These are phyloP conservation scores for Odontomyia ornata DNA, from an alignment of 2,888 invertebrate genomes.

Conservation along the genomic window DNA sequence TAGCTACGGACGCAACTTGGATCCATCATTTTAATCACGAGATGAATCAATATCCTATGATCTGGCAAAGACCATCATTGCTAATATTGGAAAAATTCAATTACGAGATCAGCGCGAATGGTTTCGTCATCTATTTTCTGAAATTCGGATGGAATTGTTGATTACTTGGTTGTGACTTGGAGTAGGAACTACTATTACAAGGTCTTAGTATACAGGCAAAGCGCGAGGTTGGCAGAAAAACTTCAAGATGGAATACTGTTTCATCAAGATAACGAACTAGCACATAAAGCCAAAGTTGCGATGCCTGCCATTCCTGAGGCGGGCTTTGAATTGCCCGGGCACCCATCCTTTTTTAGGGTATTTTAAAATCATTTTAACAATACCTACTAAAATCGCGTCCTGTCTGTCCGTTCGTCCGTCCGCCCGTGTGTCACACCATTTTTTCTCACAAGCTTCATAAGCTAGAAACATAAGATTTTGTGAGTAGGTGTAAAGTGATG, in stretches of 20 bases:
- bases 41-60: not conserved
- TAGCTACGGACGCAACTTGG: not conserved
- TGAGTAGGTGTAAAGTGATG: too few relatives aligned
- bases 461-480: too few relatives aligned
- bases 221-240: not conserved
- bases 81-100: not conserved
- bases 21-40: not conserved
- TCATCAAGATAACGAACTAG: not conserved
- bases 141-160: not conserved
- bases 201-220: not conserved
- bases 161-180: not conserved
- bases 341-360: too few relatives aligned
- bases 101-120: not conserved
- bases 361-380: too few relatives aligned
- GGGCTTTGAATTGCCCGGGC: not conserved
- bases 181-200: not conserved
- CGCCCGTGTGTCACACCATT: too few relatives aligned
- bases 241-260: not conserved
- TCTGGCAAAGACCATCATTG: not conserved
- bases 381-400: too few relatives aligned
- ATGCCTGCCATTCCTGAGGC: not conserved
- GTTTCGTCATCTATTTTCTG: too few relatives aligned
- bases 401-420: too few relatives aligned
- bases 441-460: too few relatives aligned
- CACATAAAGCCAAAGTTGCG: not conserved